A percentile compares a stretch with the other conserved stretches of the same genome.
Evolutionary conservation across 2,113 vertebrate species (phyloP).

Genomic region (Martes martes): DNA sequence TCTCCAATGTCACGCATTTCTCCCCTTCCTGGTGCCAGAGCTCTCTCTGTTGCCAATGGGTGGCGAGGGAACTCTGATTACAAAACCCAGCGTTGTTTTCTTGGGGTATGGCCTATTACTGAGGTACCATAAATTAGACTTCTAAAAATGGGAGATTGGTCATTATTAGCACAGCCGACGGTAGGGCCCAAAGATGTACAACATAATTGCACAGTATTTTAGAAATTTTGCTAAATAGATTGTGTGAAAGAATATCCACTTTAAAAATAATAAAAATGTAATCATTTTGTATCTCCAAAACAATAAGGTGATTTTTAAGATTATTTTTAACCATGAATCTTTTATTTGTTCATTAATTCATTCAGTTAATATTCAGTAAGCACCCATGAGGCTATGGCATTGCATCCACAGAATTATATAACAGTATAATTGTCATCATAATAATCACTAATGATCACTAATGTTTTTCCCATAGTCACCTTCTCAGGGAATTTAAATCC

Average conservation of each 20-base stretch:
- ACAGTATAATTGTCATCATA: background rate
- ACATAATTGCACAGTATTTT: background rate
- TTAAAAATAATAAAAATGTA: background rate
- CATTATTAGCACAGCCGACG: background rate
- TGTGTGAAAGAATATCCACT: background rate
- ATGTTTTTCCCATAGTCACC: background rate
- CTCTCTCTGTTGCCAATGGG: background rate
- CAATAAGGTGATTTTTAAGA: background rate
- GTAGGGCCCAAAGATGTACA: background rate
- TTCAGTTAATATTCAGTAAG: background rate
- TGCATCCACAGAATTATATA: background rate
- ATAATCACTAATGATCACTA: background rate
- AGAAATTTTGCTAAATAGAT: background rate
- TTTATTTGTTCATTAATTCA: background rate
- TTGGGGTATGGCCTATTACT: background rate
- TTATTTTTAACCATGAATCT: background rate
- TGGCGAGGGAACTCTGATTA: background rate
- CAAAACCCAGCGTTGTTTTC: background rate
- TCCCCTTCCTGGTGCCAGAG: background rate
- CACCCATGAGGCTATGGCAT: background rate
- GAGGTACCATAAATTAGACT: background rate
- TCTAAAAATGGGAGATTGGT: background rate
- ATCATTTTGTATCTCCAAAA: background rate
- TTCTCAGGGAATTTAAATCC: background rate
- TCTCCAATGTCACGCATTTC: background rate